These are phyloP conservation scores for Lagria hirta DNA, from an alignment of 2,888 invertebrate genomes.

Conservation along the genomic window DNA sequence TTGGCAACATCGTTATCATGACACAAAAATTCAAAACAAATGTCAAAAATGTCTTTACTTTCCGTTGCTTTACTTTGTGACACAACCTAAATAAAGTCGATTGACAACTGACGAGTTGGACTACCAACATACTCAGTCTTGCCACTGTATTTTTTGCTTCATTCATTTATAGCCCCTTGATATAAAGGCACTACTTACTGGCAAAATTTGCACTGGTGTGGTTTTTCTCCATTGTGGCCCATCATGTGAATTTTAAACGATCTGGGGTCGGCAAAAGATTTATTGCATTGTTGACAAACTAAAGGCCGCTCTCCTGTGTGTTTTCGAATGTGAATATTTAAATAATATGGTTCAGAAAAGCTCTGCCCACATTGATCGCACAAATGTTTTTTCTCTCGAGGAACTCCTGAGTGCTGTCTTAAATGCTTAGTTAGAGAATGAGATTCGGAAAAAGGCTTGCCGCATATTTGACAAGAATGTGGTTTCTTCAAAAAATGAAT, in stretches of 20 bases:
- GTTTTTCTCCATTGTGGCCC: constrained; percentile 42
- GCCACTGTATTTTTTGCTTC: no score
- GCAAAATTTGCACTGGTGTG: constrained; percentile 42
- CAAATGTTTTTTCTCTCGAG: constrained; percentile 54
- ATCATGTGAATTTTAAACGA: constrained; percentile 43
- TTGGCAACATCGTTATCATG: no score
- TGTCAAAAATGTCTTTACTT: no score
- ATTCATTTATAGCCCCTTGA: no score
- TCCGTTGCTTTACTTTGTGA: no score
- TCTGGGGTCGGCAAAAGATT: constrained; percentile 45
- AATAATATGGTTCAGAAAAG: constrained; percentile 44
- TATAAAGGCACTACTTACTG: constrained; percentile 33
- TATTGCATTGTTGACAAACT: constrained; percentile 41
- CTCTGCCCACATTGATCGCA: constrained; percentile 56
- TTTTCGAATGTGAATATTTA: constrained; percentile 44
- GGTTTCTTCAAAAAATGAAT: constrained; percentile 59
- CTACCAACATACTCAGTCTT: no score
- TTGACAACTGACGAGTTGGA: no score
- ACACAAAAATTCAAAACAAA: no score
- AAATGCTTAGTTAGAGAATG: constrained; percentile 58
- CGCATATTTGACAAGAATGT: constrained; percentile 57
- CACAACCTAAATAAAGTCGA: no score
- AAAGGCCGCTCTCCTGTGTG: constrained; percentile 46
- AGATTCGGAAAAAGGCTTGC: constrained; percentile 58
- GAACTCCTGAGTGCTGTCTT: constrained; percentile 58